These are phyloP conservation scores for Melanogrammus aeglefinus DNA, from an alignment of 2,797 vertebrate species.

Conservation along the genomic window DNA sequence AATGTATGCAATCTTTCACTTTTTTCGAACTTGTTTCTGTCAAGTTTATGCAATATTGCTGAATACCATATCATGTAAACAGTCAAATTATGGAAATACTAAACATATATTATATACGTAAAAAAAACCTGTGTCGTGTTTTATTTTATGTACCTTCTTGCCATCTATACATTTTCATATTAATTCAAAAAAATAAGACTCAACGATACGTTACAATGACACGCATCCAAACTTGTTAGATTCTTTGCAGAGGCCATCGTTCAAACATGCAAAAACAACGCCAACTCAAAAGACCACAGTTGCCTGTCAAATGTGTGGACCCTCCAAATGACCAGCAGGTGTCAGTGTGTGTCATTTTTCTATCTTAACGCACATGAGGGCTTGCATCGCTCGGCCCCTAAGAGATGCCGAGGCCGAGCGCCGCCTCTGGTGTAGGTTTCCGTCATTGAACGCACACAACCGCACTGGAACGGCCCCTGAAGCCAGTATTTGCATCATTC, in stretches of 20 bases:
- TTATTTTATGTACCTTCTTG: background rate
- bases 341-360: background rate
- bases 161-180: background rate
- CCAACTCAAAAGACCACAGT: background rate
- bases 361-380: background rate
- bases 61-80: background rate
- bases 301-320: background rate
- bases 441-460: background rate
- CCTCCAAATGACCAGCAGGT: background rate
- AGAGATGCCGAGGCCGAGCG: background rate
- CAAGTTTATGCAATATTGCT: background rate
- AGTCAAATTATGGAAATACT: background rate
- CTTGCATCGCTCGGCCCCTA: background rate
- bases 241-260: background rate
- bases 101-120: background rate
- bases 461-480: background rate
- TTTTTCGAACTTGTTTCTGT: background rate
- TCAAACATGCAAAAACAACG: background rate
- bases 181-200: background rate
- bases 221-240: background rate
- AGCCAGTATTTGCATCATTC: background rate
- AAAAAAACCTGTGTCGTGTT: background rate
- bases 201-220: background rate
- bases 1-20: conserved; percentile 1
- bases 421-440: background rate